Base-by-base conservation (phyloP, 2,888 invertebrate species). In the Gymnoscelis rufifasciata region DNA sequence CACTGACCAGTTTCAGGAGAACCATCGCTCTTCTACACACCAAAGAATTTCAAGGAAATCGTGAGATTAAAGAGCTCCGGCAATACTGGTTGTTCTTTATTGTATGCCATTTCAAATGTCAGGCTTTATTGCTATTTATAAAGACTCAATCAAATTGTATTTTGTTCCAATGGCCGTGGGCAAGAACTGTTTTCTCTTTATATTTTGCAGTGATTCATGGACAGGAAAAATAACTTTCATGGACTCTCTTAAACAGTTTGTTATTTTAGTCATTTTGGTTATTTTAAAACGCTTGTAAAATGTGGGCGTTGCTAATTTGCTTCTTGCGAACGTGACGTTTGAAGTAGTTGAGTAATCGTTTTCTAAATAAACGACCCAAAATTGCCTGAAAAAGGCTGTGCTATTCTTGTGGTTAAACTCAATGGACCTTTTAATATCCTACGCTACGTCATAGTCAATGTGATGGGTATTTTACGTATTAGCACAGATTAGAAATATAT, bases 111-210 rank as follows among this genome's bases (percentile, higher is more conserved):
- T 56, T 56, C 29, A 54, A 50, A 47, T 52, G 54, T 56, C 51
- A 52, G 55, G 55, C 48, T 47, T 51, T 50, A 42, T 37, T 38
- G 47, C 44, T 61, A 60, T 60, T 60, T 52, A 53, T 58, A 57
- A 47, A 19, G 33, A 35, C 36, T 36, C 29, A 43, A 54, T 57
- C 50, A 36, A 51, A 51, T 42, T 46, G 42, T 50, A 40, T 52
- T 57, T 19, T 38, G 24, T 38, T 19, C 7, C 35, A 7, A 23
- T 10, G 19, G 19, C 31, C 15, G 10, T 10, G 33, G 14, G n/a
- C 33, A 29, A 23, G 27, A 28, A 11, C 10, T 10, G n/a, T 38
- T 43, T 30, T 12, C 19, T 19, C 35, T 35, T 33, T 33, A 33
- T 33, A 33, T 33, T 14, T 15, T 33, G n/a, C 5, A 33, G 10